Base-by-base conservation (phyloP, 2,888 invertebrate species). In the Pyrochroa serraticornis region DNA sequence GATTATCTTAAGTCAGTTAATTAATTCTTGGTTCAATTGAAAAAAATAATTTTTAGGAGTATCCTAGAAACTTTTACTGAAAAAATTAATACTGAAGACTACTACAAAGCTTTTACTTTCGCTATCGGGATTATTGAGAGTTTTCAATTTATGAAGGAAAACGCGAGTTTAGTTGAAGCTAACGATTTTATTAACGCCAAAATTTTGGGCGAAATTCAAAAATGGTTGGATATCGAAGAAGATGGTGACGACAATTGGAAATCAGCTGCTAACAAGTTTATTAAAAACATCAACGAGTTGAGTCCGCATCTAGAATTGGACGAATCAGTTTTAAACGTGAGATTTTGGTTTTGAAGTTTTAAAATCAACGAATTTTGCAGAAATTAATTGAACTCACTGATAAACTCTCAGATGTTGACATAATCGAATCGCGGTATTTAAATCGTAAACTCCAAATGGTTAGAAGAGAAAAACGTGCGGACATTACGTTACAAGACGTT, bases 221-320 rank as follows among this genome's bases (percentile, higher is more conserved):
- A 54, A 38, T 55, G 35, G 30, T 30, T 55, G 9, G 45, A 50
- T 5, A 37, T 39, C 6, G 30, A 43, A 13, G 35, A 39, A 31
- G 9, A 39, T 6, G 8, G 7, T 1, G 47, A 58, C 14, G 34
- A 9, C 22, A 32, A 49, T 9, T 31, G 39, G 30, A 41, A 31
- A 45, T 3, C 30, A 9, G 41, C 14, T 9, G 47, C 42, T 1
- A 50, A 46, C 6, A 38, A 55, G 9, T 42, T 62, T 3, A 50
- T 62, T 9, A 32, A 32, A 30, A 55, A 46, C 34, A 44, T 62
- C 6, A 52, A 52, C 34, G 48, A 53, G 2, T 61, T 43, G 22
- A 51, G 31, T 36, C 10, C 46, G 7, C 32, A 54, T 10, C 12
- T 61, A 10, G 31, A 58, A 38, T 42, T 62, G 6, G 37, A 58